Evolutionary conservation across 2,888 invertebrate species (phyloP).

Genomic region (Zeuzera pyrina): DNA sequence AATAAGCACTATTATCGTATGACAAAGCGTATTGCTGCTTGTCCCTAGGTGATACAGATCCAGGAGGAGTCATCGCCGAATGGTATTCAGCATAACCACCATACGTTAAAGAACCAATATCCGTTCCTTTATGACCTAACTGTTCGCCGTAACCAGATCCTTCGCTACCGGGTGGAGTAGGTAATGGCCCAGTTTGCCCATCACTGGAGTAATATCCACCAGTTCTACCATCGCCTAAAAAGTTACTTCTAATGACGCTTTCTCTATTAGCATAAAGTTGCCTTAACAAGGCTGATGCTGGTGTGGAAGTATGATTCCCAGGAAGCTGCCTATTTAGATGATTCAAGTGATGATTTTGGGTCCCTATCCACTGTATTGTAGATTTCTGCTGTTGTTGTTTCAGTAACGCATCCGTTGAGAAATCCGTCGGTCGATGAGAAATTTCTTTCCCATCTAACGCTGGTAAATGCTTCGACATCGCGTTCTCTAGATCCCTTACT

Average conservation of each 20-base stretch:
- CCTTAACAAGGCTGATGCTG: slow-evolving; percentile 90
- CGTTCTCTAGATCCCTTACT: slow-evolving; percentile 94
- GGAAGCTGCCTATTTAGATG: slow-evolving; percentile 75
- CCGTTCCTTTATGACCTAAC: slow-evolving; percentile 67
- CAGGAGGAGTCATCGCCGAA: slow-evolving; percentile 96
- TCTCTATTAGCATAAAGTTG: slow-evolving; percentile 95
- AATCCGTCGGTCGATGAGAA: slow-evolving; percentile 85
- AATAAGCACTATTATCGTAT: slow-evolving; percentile 75
- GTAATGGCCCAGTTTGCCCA: slow-evolving; percentile 81
- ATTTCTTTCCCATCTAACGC: slow-evolving; percentile 69
- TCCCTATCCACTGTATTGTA: slow-evolving; percentile 95
- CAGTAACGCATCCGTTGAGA: slow-evolving; percentile 87
- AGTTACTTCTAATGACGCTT: slow-evolving; percentile 94
- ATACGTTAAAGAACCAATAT: slow-evolving; percentile 75
- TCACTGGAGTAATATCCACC: slow-evolving; percentile 71
- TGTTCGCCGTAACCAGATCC: slow-evolving; percentile 80
- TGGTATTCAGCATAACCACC: slow-evolving; percentile 86
- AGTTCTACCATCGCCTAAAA: slow-evolving; percentile 59
- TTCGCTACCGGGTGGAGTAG: slow-evolving; percentile 93
- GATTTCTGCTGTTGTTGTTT: slow-evolving; percentile 84
- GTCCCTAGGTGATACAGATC: slow-evolving; percentile 96
- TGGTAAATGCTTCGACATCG: slow-evolving; percentile 96
- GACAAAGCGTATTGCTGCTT: slow-evolving; percentile 76
- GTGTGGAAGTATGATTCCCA: slow-evolving; percentile 75
- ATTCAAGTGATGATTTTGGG: slow-evolving; percentile 78